Percentiles rank a stretch among this genome's conserved stretches.
phyloP scores from a whole-genome alignment of 2,888 invertebrate species.

The Helobdella robusta region DNA sequence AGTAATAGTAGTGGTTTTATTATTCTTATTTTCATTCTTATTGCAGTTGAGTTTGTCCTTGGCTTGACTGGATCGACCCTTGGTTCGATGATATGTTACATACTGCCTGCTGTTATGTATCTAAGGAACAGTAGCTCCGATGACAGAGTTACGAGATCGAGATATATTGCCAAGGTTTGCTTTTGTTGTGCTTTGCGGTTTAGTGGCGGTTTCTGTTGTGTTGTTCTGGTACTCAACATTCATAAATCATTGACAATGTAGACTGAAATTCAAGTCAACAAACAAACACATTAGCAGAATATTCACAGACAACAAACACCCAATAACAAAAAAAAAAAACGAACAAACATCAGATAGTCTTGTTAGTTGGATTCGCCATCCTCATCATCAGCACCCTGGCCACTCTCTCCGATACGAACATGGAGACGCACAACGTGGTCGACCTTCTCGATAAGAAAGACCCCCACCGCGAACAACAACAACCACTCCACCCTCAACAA shows the following conservation, averaged over 20 bases:
- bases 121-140: constrained; percentile 62
- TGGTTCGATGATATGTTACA: constrained; percentile 80
- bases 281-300: too few species aligned
- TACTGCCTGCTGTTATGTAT: constrained; percentile 84
- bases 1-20: not conserved
- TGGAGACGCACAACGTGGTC: constrained; percentile 3
- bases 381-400: constrained; percentile 84
- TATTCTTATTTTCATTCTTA: not conserved
- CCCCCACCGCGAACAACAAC: too few species aligned
- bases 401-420: constrained; percentile 57
- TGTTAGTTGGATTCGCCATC: constrained; percentile 72
- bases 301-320: too few species aligned
- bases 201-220: too few species aligned
- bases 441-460: too few species aligned
- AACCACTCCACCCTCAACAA: too few species aligned
- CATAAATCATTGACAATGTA: too few species aligned
- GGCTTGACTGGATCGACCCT: constrained; percentile 89
- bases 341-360: constrained; percentile 62
- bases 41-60: constrained; percentile 66
- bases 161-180: constrained; percentile 67
- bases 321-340: too few species aligned
- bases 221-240: too few species aligned
- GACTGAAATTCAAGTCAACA: too few species aligned
- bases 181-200: not conserved
- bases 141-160: constrained; percentile 74